Conservation (phyloP, 2,797 vertebrate genomes). For the Sebastiscus albofasciatus region DNA sequence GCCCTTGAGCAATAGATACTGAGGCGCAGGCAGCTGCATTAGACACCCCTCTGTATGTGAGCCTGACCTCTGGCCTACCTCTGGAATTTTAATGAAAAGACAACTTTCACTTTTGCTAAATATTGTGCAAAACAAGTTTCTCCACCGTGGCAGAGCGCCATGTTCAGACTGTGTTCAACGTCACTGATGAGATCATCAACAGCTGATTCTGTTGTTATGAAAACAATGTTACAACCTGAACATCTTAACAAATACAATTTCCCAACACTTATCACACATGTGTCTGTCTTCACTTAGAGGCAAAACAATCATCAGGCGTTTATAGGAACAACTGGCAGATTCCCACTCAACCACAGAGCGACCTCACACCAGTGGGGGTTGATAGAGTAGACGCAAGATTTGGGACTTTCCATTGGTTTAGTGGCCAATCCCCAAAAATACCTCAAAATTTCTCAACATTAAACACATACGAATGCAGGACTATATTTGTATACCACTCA, state of each 20-base stretch:
- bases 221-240: background rate
- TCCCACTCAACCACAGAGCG: constrained; percentile 12
- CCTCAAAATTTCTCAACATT: constrained; percentile 13
- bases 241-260: constrained; percentile 23
- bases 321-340: constrained; percentile 38
- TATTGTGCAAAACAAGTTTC: background rate
- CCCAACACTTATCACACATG: constrained; percentile 22
- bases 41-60: background rate
- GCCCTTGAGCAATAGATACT: background rate
- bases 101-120: background rate
- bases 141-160: background rate
- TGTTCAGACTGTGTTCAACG: background rate
- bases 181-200: constrained; percentile 12
- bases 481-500: background rate
- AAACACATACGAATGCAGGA: background rate
- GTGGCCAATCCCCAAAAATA: background rate
- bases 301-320: constrained; percentile 14
- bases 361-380: constrained; percentile 50
- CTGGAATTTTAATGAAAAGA: background rate
- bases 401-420: constrained; percentile 67
- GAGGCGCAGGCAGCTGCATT: background rate
- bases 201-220: background rate
- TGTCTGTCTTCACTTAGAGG: constrained; percentile 22
- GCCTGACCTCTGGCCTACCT: background rate
- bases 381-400: constrained; percentile 1